Evolutionary conservation across 2,113 vertebrate species (phyloP).

Genomic region (Corydoras sp.): DNA sequence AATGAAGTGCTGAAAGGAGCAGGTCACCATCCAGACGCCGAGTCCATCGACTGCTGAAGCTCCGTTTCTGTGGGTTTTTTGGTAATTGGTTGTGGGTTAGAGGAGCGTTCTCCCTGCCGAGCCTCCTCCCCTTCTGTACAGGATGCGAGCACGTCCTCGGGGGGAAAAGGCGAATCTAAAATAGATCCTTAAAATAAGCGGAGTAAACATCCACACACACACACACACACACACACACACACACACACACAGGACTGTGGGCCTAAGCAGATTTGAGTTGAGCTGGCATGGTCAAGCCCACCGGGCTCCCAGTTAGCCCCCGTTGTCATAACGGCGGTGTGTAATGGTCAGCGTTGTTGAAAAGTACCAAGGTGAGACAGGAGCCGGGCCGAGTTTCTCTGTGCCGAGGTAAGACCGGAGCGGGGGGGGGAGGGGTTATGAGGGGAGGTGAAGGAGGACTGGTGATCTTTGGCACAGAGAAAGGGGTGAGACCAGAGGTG

Average conservation of each 20-base stretch:
- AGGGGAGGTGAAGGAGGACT: too few relatives aligned
- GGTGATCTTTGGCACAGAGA: too few relatives aligned
- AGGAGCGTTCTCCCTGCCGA: slow-evolving; percentile 53
- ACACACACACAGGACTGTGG: slow-evolving; percentile 61
- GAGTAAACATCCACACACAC: slow-evolving; percentile 62
- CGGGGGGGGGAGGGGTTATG: background rate
- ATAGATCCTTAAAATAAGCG: slow-evolving; percentile 67
- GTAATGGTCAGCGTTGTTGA: slow-evolving; percentile 42
- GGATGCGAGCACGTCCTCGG: slow-evolving; percentile 63
- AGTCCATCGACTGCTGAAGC: slow-evolving; percentile 16
- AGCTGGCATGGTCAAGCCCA: slow-evolving; percentile 68
- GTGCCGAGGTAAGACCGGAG: slow-evolving; percentile 66
- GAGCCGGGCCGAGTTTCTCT: slow-evolving; percentile 7
- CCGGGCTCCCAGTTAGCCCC: slow-evolving; percentile 61
- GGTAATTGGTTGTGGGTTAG: slow-evolving; percentile 71
- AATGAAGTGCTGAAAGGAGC: too few relatives aligned
- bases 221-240: slow-evolving; percentile 60
- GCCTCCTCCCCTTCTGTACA: slow-evolving; percentile 49
- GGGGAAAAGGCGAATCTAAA: slow-evolving; percentile 58
- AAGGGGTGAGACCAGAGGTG: too few relatives aligned
- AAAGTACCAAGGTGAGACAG: slow-evolving; percentile 25
- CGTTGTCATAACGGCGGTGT: slow-evolving; percentile 54
- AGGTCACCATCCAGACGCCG: background rate
- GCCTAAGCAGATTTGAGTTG: slow-evolving; percentile 71
- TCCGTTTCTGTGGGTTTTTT: slow-evolving; percentile 53